phyloP scores from a whole-genome alignment of 2,888 invertebrate genomes.

The Protodeltote pygarga region DNA sequence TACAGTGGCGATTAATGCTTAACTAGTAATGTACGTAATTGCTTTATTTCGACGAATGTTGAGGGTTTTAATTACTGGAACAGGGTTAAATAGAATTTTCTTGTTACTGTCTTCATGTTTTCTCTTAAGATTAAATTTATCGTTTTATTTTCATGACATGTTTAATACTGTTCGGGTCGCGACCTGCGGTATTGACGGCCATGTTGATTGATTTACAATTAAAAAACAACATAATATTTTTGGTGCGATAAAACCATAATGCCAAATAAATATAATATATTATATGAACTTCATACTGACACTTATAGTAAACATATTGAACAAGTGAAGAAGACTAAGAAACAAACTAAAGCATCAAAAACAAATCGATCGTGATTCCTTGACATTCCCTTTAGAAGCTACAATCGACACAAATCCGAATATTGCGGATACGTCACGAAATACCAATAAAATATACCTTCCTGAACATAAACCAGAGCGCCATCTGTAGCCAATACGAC shows the following conservation, averaged over 20 bases:
- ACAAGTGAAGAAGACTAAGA: slow-evolving; percentile 26
- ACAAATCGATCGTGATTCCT: slow-evolving; percentile 49
- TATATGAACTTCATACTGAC: neutral
- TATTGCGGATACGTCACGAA: slow-evolving; percentile 71
- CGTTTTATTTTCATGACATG: neutral
- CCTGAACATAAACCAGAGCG: slow-evolving; percentile 69
- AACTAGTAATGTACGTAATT: slow-evolving; percentile 34
- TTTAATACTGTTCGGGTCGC: too few relatives aligned
- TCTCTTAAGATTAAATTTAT: neutral
- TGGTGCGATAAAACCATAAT: too few relatives aligned
- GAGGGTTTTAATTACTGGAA: slow-evolving; percentile 7
- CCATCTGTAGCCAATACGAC: slow-evolving; percentile 59
- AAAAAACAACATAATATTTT: too few relatives aligned
- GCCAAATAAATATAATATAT: too few relatives aligned
- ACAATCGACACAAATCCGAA: slow-evolving; percentile 63
- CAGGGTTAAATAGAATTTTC: slow-evolving; percentile 8
- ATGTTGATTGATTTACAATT: too few relatives aligned
- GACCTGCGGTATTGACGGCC: too few relatives aligned
- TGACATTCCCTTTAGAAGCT: slow-evolving; percentile 51
- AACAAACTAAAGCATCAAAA: slow-evolving; percentile 33
- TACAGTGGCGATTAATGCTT: slow-evolving; percentile 49
- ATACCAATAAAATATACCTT: slow-evolving; percentile 72
- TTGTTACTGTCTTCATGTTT: slow-evolving; percentile 1
- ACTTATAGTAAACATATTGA: slow-evolving; percentile 5
- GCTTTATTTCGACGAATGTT: slow-evolving; percentile 22